Evolutionary conservation across 2,797 vertebrate species (phyloP).

Genomic region (Halcyon smyrnensis): DNA sequence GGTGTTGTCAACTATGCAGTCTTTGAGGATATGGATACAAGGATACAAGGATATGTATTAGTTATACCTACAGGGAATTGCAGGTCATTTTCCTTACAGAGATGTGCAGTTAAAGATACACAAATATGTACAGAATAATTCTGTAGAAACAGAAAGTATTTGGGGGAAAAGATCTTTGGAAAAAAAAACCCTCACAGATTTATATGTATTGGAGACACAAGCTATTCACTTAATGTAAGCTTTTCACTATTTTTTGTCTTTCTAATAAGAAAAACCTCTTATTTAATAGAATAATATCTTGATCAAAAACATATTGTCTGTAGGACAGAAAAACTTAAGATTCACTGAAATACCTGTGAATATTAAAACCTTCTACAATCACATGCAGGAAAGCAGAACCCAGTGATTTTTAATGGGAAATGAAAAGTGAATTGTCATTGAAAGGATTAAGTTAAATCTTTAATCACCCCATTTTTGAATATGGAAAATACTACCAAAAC

Average conservation of each 20-base stretch:
- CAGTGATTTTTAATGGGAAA: slow-evolving; percentile 37
- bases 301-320: background rate
- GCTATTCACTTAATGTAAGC: background rate
- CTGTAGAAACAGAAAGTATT: background rate
- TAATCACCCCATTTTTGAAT: slow-evolving; percentile 31
- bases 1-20: background rate
- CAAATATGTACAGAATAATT: background rate
- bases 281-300: background rate
- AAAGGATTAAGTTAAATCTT: slow-evolving; percentile 59
- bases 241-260: background rate
- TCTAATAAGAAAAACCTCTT: background rate
- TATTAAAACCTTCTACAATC: slow-evolving; percentile 10
- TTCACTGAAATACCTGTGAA: background rate
- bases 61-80: background rate
- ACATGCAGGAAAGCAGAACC: background rate
- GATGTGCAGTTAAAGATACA: background rate
- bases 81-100: background rate
- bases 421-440: slow-evolving; percentile 30
- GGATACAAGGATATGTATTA: background rate
- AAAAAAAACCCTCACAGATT: background rate
- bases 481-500: slow-evolving; percentile 30
- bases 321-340: background rate
- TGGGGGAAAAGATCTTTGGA: accelerated
- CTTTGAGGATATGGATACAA: too few relatives aligned
- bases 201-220: background rate